phyloP scores from a whole-genome alignment of 2,888 invertebrate genomes.

The Theretra japonica region DNA sequence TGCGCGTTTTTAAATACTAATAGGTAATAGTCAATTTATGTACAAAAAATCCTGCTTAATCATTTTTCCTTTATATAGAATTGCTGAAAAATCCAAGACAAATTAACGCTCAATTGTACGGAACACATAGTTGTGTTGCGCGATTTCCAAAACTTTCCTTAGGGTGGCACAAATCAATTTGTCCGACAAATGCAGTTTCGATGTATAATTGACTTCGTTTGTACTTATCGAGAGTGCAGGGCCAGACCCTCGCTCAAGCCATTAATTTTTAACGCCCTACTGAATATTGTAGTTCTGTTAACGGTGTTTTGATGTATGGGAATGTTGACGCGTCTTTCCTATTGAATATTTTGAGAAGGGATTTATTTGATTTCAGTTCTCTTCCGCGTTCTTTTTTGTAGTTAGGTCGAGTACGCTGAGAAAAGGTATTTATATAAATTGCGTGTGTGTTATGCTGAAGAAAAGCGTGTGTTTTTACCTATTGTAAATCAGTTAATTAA shows the following conservation, averaged over 20 bases:
- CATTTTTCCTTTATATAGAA: too few relatives aligned
- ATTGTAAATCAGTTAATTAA: too few relatives aligned
- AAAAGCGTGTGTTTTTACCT: too few relatives aligned
- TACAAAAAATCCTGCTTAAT: too few relatives aligned
- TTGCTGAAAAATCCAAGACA: too few relatives aligned
- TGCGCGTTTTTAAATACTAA: too few relatives aligned
- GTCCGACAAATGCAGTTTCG: conserved; percentile 64
- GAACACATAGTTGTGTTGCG: conserved; percentile 4
- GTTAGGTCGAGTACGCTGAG: too few relatives aligned
- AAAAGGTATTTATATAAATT: too few relatives aligned
- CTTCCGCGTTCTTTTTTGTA: too few relatives aligned
- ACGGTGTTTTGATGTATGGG: conserved; percentile 24
- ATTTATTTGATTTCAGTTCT: conserved; percentile 7
- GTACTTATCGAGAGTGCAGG: conserved; percentile 26
- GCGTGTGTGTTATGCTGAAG: too few relatives aligned
- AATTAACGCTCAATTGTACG: background rate
- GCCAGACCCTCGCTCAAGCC: conserved; percentile 11
- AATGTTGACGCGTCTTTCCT: conserved; percentile 18
- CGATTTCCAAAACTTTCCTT: conserved; percentile 33
- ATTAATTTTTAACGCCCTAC: conserved; percentile 23
- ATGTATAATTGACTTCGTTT: conserved; percentile 64
- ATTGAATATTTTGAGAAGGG: background rate
- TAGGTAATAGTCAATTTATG: too few relatives aligned
- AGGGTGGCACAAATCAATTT: conserved; percentile 50
- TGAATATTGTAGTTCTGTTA: conserved; percentile 22